These are phyloP conservation scores for Brachypterus glaber DNA, from an alignment of 2,888 invertebrate genomes.

Conservation along the genomic window DNA sequence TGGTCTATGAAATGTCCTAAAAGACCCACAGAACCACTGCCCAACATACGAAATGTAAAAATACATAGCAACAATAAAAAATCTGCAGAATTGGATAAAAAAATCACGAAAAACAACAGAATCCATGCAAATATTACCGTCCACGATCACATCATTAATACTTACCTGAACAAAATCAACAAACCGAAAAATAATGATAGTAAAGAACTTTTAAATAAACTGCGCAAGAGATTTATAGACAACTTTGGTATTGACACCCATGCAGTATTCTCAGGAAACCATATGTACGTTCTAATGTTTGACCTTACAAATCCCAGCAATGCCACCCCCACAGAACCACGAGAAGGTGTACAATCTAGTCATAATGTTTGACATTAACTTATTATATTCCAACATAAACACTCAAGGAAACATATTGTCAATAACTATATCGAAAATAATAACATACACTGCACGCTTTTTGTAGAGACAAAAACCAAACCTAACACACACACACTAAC, in stretches of 20 bases:
- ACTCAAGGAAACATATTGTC: too few relatives aligned
- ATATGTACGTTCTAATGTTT: constrained; percentile 9
- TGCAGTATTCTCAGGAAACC: constrained; percentile 6
- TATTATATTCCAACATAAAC: constrained; percentile 3
- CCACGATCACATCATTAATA: constrained; percentile 8
- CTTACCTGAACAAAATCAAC: constrained; percentile 9
- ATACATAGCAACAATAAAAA: constrained; percentile 10
- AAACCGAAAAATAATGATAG: constrained; percentile 5
- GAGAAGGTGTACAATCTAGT: too few relatives aligned
- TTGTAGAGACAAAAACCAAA: too few relatives aligned
- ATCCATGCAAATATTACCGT: constrained; percentile 8
- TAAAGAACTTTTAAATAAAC: constrained; percentile 5
- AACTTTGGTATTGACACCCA: constrained; percentile 8
- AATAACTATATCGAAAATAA: too few relatives aligned
- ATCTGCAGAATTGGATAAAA: constrained; percentile 5
- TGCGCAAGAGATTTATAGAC: constrained; percentile 7
- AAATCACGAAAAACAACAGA: constrained; percentile 5
- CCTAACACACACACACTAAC: too few relatives aligned
- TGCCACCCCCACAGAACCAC: too few relatives aligned
- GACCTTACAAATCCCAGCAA: constrained; percentile 1
- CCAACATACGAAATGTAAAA: constrained; percentile 10
- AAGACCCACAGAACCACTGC: constrained; percentile 10
- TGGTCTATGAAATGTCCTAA: constrained; percentile 13
- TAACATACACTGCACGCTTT: too few relatives aligned
- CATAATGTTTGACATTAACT: neutral